Conservation (phyloP, 2,113 vertebrate genomes). For the Strix aluco region DNA sequence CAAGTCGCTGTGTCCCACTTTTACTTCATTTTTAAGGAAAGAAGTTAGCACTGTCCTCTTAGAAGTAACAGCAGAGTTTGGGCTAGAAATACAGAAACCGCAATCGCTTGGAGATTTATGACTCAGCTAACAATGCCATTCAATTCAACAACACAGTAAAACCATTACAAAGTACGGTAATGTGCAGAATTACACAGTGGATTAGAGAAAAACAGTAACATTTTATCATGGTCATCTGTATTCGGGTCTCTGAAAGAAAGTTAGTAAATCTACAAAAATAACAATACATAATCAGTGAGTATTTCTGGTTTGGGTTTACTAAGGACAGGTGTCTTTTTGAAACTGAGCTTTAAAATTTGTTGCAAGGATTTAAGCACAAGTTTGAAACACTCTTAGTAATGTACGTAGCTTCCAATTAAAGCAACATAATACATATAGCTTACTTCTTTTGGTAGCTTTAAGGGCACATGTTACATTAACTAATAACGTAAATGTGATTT, state of each 20-base stretch:
- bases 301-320: background rate
- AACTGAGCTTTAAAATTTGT: background rate
- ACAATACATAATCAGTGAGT: background rate
- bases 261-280: background rate
- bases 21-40: background rate
- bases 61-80: background rate
- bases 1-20: background rate
- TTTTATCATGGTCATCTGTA: background rate
- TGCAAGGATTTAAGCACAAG: background rate
- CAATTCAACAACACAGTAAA: background rate
- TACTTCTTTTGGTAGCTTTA: background rate
- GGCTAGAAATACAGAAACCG: background rate
- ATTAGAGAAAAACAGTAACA: background rate
- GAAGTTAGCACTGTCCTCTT: background rate
- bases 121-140: background rate
- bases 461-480: background rate
- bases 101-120: background rate
- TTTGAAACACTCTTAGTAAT: background rate
- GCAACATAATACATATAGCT: background rate
- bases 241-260: background rate
- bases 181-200: background rate
- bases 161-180: background rate
- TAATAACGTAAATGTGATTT: background rate
- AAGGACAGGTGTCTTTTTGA: background rate
- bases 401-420: background rate